Percentiles rank a stretch among this genome's conserved stretches.
Conservation (phyloP, 2,888 invertebrate species). For the Thecocarcelia acutangulata region DNA sequence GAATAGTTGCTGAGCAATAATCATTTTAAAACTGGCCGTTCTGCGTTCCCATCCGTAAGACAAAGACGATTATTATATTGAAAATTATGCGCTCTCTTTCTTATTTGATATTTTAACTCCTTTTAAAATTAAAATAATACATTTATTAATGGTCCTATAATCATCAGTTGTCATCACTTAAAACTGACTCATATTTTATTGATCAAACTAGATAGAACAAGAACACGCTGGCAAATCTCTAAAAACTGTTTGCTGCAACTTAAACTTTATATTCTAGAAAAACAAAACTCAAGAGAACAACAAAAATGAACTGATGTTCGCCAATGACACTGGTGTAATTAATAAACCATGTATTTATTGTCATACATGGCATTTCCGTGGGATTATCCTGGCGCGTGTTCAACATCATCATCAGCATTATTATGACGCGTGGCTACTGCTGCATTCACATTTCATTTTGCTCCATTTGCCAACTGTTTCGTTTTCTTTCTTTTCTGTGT, state of each 20-base stretch:
- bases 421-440: conserved; percentile 69
- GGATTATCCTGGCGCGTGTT: conserved; percentile 69
- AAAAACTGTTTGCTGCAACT: conserved; percentile 5
- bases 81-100: too few species aligned
- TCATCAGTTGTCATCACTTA: conserved; percentile 37
- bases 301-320: conserved; percentile 1
- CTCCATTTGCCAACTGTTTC: conserved; percentile 20
- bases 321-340: conserved; percentile 61
- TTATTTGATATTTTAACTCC: conserved; percentile 7
- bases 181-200: conserved; percentile 12
- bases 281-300: not conserved
- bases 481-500: conserved; percentile 6
- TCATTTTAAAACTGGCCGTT: too few species aligned
- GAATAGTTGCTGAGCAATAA: too few species aligned
- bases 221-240: not conserved
- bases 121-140: not conserved
- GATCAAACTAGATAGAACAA: not conserved
- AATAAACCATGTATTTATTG: conserved; percentile 69
- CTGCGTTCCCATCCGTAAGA: too few species aligned
- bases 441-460: conserved; percentile 45
- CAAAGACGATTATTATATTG: too few species aligned
- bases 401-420: conserved; percentile 68
- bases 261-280: not conserved
- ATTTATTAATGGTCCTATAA: not conserved
- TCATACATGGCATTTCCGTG: conserved; percentile 67